Evolutionary conservation across 2,888 invertebrate genomes (phyloP), one percentile per base, ranked within the genome.

Genomic region (Trimorus sp.): DNA sequence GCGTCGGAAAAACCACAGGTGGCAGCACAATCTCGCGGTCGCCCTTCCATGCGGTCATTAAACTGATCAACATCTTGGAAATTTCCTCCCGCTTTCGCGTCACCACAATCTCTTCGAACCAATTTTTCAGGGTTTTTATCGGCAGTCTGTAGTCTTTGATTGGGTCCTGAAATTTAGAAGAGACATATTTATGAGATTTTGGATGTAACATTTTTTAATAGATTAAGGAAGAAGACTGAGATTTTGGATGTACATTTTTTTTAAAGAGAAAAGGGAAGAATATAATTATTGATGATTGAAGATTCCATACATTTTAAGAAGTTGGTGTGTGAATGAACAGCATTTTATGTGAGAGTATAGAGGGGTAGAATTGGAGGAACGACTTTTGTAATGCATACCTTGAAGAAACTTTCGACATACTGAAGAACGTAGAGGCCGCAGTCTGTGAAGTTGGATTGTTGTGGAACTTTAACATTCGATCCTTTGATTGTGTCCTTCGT

Each of bases 371-470:
- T 1, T 26, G 26, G 26, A 26, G 26, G n/a, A 26, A 26, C 4
- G 1, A 26, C 4, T 26, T 26, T 26, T 26, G 26, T 3, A 4
- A 26, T 1, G 4, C 26, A 26, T 26, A 26, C 97, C 93, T 95
- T 94, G 92, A 98, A 98, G 93, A 99, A 99, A 80, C 96, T 96
- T 92, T 99, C 99, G 6, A 98, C 98, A 93, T 98, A 99, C 91
- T 99, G 98, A 70, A 99, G 93, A 78, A 99, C 93, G 92, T 97
- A 99, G 12, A 99, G 93, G 0, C 99, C 99, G 92, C 99, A 99
- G 92, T 99, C 99, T 51, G 97, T 97, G 90, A 96, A 98, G 93
- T 99, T 99, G 85, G 96, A 97, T 92, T 99, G 99, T 90, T 99
- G 98, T n/a, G 99, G 99, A 84, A 98, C 97, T 93, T 96, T 97